Conservation (phyloP, 2,113 vertebrate genomes). For the Chaenogobius annularis region DNA sequence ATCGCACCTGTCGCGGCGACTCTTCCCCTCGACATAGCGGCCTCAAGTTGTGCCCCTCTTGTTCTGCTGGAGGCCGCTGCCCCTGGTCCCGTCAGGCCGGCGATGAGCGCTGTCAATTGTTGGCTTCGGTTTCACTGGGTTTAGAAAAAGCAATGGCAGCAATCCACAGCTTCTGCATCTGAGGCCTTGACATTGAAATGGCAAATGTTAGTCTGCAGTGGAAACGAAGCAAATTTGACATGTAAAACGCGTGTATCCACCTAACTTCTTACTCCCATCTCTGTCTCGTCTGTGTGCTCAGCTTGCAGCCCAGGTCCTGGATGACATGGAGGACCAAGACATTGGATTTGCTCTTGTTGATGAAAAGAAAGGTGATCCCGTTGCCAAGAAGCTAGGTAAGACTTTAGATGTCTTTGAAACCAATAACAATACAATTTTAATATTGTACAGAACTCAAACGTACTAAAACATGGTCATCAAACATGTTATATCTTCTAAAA, state of each 20-base stretch:
- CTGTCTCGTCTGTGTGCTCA: conserved; percentile 40
- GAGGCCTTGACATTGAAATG: conserved; percentile 48
- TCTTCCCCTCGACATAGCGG: conserved; percentile 38
- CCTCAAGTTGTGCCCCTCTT: conserved; percentile 57
- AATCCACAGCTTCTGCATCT: conserved; percentile 52
- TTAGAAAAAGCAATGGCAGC: conserved; percentile 73
- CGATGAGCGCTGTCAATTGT: conserved; percentile 59
- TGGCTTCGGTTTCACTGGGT: conserved; percentile 69
- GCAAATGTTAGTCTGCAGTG: conserved; percentile 18
- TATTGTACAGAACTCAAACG: background rate
- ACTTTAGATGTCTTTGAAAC: background rate
- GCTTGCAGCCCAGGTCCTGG: conserved; percentile 91
- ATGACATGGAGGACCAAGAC: conserved; percentile 86
- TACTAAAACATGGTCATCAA: too few species aligned
- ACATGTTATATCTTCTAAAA: too few species aligned
- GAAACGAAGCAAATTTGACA: conserved; percentile 3
- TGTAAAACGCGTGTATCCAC: conserved; percentile 5
- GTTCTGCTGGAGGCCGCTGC: conserved; percentile 25
- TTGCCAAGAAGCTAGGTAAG: conserved; percentile 90
- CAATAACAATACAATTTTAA: background rate
- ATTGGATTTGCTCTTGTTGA: conserved; percentile 89
- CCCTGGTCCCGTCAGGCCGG: conserved; percentile 27
- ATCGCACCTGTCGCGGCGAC: conserved; percentile 59
- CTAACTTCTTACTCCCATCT: background rate
- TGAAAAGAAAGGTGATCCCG: conserved; percentile 80